Base-by-base conservation (phyloP, 2,113 vertebrate genomes). In the Argyrosomus japonicus region DNA sequence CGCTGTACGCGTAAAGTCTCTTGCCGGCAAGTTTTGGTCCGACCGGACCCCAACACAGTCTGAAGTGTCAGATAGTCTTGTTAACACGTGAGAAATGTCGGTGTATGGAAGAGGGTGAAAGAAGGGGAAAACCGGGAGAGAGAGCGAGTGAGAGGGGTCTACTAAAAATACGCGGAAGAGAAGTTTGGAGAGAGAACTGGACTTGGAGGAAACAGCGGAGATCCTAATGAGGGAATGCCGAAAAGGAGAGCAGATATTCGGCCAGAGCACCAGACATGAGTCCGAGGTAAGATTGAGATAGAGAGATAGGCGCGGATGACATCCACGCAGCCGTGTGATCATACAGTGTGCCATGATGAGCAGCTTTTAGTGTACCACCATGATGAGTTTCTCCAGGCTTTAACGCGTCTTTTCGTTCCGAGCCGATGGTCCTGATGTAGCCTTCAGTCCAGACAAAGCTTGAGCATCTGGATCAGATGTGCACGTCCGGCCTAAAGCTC, bases 201-300 rank as follows among this genome's bases (percentile, higher is more conserved):
- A 86, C 67, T 76, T 53, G 63, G 71, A 69, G 78, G 84, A 45
- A 48, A 62, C 63, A 13, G 82, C 88, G 84, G 83, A 90, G 87
- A 56, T 92, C 84, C 90, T 87, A 25, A 90, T 77, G 85, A 88
- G 86, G 86, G 88, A 93, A 91, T 86, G 90, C 90, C 86, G 91
- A 90, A 69, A 75, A 87, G 87, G 84, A 88, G 87, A 72, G 86
- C 67, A 83, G 63, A 84, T 87, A 69, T 25, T 58, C 91, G 91
- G 92, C 77, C 79, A 91, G 84, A 88, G 84, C 91, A 90, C 91
- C 95, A 95, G 94, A 95, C 94, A 95, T 95, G 95, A 95, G 88
- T 95, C 90, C 92, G 93, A 95, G 94, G 94, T 96, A 92, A 92
- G 93, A 78, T 19, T 58, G 51, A 45, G 80, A 86, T 54, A 67